Percentiles rank a stretch among this genome's conserved stretches.
These are phyloP conservation scores for Jacana jacana DNA, from an alignment of 2,113 vertebrate genomes.

Conservation along the genomic window DNA sequence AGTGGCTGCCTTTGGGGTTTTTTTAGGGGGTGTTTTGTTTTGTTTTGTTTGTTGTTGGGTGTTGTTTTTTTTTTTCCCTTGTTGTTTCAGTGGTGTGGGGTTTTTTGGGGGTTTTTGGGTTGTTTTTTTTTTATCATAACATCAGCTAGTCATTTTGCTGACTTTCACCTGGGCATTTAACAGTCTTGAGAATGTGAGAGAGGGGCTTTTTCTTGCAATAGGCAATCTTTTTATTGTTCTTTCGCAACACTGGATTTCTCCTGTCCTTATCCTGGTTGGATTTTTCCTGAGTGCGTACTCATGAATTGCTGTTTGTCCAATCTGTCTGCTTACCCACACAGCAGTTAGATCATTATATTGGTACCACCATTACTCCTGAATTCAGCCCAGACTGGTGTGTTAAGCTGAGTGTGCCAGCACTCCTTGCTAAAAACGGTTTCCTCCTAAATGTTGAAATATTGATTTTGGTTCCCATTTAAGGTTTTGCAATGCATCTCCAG, in stretches of 20 bases:
- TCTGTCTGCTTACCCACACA: neutral
- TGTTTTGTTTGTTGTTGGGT: too few relatives aligned
- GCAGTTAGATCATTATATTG: neutral
- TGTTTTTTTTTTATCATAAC: neutral
- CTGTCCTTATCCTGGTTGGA: neutral
- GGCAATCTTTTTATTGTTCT: neutral
- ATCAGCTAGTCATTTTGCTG: neutral
- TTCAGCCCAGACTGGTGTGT: neutral
- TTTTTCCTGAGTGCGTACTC: neutral
- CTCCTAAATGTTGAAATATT: constrained; percentile 38
- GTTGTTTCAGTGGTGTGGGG: too few relatives aligned
- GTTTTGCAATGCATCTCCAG: constrained; percentile 1
- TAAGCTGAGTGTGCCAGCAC: neutral
- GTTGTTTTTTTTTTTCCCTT: neutral
- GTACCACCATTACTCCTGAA: neutral
- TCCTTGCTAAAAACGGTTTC: constrained; percentile 1
- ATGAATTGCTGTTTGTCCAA: neutral
- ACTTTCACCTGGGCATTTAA: neutral
- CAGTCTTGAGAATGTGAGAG: neutral
- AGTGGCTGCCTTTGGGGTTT: neutral
- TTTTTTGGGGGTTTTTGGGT: too few relatives aligned
- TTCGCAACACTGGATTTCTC: neutral
- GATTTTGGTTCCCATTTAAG: constrained; percentile 51
- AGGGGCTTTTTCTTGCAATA: neutral
- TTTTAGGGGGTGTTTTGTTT: too few relatives aligned